These are phyloP conservation scores for Merluccius polli DNA, from an alignment of 2,797 vertebrate species.

Conservation along the genomic window DNA sequence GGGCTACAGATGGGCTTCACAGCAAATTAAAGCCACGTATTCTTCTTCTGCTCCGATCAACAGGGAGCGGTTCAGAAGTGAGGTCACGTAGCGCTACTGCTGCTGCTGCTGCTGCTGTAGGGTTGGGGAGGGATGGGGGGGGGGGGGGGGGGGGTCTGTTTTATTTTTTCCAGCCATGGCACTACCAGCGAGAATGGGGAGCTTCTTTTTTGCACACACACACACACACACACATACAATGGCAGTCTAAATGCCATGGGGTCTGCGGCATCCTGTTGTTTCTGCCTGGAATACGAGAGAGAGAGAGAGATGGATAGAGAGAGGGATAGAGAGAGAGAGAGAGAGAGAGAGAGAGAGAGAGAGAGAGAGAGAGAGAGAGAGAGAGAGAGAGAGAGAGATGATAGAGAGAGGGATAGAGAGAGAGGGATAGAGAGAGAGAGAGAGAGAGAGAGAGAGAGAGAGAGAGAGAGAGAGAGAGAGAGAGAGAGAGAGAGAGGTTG, in stretches of 20 bases:
- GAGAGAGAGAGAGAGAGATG: not conserved
- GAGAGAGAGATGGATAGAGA: not conserved
- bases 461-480: not conserved
- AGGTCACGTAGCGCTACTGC: conserved; percentile 1
- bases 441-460: not conserved
- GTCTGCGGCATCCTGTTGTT: conserved; percentile 4
- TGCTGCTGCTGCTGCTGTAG: not conserved
- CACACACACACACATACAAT: conserved; percentile 5
- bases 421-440: not conserved
- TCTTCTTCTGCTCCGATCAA: conserved; percentile 12
- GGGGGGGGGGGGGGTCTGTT: not conserved
- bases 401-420: not conserved
- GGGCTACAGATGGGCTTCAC: conserved; percentile 28
- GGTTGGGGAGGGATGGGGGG: not conserved
- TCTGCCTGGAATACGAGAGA: not conserved
- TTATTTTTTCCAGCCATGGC: not conserved
- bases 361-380: not conserved
- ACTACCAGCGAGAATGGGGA: not conserved
- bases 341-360: not conserved
- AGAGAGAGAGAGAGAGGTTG: not conserved
- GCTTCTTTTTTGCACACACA: not conserved
- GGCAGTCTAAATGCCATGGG: not conserved
- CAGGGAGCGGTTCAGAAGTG: conserved; percentile 16
- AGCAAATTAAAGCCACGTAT: conserved; percentile 15
- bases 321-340: not conserved